Evolutionary conservation across 2,113 vertebrate genomes (phyloP).

Genomic region (Lampris megalopsis): DNA sequence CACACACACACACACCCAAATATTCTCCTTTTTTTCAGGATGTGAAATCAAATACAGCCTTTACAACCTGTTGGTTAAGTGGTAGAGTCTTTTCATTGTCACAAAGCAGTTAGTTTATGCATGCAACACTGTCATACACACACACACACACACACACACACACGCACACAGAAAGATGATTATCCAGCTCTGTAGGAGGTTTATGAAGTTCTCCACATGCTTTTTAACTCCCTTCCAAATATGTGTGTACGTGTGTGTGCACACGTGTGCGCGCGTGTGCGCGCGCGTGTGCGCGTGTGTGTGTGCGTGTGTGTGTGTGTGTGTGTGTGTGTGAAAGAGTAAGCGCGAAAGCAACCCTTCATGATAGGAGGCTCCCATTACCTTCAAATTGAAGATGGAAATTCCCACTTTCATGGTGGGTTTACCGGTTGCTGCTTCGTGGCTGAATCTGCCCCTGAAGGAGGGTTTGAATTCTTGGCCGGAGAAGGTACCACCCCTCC

Average conservation of each 20-base stretch:
- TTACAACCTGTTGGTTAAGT: no score
- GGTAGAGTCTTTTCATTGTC: no score
- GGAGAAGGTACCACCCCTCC: not conserved
- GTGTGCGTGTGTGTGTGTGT: not conserved
- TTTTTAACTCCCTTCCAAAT: not conserved
- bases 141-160: slow-evolving; percentile 4
- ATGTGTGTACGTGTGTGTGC: not conserved
- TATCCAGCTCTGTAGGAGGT: not conserved
- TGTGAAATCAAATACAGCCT: no score
- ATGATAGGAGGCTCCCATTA: no score
- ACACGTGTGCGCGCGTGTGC: not conserved
- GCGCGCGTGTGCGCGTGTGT: not conserved
- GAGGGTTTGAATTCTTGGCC: no score
- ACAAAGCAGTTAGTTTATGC: not conserved
- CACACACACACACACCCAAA: not conserved
- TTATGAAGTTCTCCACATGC: not conserved
- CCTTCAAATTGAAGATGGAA: not conserved
- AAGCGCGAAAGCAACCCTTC: not conserved
- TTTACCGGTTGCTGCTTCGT: no score
- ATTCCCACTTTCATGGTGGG: not conserved
- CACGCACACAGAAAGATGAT: not conserved
- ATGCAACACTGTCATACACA: not conserved
- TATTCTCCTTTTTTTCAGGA: no score
- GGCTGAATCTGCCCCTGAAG: no score
- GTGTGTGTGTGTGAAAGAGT: not conserved